Percentiles rank a stretch among this genome's conserved stretches.
phyloP scores from a whole-genome alignment of 1,140 invertebrate species.

The Cotesia glomerata region DNA sequence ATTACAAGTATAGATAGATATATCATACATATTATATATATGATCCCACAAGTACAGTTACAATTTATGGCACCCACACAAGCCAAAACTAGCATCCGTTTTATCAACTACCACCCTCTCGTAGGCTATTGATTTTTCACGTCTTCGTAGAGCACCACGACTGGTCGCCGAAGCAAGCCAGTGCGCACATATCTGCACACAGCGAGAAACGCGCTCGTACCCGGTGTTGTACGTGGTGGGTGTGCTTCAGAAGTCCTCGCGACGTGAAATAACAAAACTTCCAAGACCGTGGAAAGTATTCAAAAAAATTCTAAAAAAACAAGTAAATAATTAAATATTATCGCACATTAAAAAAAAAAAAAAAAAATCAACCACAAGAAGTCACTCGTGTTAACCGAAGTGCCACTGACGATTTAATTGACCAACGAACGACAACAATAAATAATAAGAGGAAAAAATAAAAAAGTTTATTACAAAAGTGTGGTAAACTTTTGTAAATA shows the following conservation, averaged over 20 bases:
- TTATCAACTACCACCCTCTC: conserved; percentile 3
- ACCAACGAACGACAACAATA: too few species aligned
- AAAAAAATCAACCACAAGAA: too few species aligned
- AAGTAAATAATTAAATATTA: too few species aligned
- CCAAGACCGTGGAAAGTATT: too few species aligned
- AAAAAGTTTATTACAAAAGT: background rate
- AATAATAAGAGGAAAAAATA: background rate
- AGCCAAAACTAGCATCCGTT: background rate
- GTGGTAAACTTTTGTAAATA: background rate
- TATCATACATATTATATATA: background rate
- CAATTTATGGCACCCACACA: background rate
- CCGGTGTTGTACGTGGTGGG: conserved; percentile 8
- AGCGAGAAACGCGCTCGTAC: background rate
- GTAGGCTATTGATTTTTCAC: conserved; percentile 11
- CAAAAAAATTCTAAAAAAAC: too few species aligned
- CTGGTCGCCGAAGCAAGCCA: background rate
- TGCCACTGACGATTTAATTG: too few species aligned
- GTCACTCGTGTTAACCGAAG: too few species aligned
- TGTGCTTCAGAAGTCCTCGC: background rate
- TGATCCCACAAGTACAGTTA: conserved; percentile 14
- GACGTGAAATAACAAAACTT: conserved; percentile 11
- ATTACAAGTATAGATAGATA: background rate
- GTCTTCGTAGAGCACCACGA: background rate
- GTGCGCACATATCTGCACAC: conserved; percentile 14
- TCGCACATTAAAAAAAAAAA: too few species aligned